phyloP scores from a whole-genome alignment of 2,113 vertebrate genomes.

The Clarias magur region DNA sequence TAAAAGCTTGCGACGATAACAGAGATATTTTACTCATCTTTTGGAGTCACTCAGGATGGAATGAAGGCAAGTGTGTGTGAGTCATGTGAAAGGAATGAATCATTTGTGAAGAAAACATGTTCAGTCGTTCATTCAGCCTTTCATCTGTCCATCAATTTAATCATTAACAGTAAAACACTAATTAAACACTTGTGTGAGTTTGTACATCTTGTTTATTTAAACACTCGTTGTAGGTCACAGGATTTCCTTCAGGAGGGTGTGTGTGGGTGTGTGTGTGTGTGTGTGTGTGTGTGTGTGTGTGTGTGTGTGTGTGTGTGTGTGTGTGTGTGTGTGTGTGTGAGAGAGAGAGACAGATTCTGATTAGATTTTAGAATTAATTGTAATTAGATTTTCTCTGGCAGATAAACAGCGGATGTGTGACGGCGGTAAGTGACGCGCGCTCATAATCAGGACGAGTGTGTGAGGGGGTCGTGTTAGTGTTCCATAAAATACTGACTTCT shows the following conservation, averaged over 20 bases:
- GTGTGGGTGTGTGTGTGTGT: neutral
- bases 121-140: neutral
- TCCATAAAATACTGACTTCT: neutral
- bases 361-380: neutral
- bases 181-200: neutral
- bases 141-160: neutral
- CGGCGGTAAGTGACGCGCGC: neutral
- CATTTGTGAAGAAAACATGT: neutral
- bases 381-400: neutral
- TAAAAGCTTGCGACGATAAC: no score
- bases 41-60: neutral
- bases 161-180: neutral
- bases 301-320: conserved; percentile 11
- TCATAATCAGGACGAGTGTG: neutral
- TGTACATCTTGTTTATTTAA: neutral
- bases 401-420: neutral
- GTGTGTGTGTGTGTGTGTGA: neutral
- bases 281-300: neutral
- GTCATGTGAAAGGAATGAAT: neutral
- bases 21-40: neutral
- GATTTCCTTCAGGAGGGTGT: neutral
- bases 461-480: neutral
- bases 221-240: neutral
- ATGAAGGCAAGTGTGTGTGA: neutral
- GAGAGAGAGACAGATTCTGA: neutral